Evolutionary conservation across 2,888 invertebrate species (phyloP).

Genomic region (Linnaemya tessellans): DNA sequence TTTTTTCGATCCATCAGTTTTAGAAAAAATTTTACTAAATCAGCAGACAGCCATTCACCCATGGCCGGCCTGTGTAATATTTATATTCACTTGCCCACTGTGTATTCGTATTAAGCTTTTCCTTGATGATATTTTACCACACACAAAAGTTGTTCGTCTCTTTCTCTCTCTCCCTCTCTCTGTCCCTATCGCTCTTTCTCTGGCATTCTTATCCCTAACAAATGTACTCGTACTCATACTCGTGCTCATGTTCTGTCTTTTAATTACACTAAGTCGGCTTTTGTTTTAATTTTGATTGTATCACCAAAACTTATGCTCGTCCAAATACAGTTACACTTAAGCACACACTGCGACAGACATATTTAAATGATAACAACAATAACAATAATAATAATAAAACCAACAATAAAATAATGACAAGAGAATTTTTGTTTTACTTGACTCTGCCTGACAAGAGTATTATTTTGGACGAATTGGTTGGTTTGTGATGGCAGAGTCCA

Average conservation of each 20-base stretch:
- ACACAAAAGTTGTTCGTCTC: background rate
- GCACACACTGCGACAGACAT: constrained; percentile 12
- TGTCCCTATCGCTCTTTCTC: background rate
- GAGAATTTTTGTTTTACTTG: constrained; percentile 9
- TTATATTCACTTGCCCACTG: background rate
- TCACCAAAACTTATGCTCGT: background rate
- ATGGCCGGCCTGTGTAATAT: background rate
- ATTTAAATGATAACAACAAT: constrained; percentile 60
- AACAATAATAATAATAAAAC: constrained; percentile 38
- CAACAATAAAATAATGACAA: constrained; percentile 31
- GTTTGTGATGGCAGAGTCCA: background rate
- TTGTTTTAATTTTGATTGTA: constrained; percentile 47
- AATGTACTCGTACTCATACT: constrained; percentile 3
- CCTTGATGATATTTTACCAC: background rate
- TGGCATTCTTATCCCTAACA: background rate
- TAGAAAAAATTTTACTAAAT: no score
- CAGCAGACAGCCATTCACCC: no score
- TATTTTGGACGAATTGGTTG: constrained; percentile 11
- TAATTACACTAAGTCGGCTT: constrained; percentile 45
- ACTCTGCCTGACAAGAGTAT: constrained; percentile 12
- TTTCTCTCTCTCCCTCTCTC: background rate
- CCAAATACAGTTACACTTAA: background rate
- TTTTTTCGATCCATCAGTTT: no score
- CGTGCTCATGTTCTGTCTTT: constrained; percentile 58
- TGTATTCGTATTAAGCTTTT: background rate